phyloP scores from a whole-genome alignment of 2,113 vertebrate genomes.

The Rhombomys opimus region DNA sequence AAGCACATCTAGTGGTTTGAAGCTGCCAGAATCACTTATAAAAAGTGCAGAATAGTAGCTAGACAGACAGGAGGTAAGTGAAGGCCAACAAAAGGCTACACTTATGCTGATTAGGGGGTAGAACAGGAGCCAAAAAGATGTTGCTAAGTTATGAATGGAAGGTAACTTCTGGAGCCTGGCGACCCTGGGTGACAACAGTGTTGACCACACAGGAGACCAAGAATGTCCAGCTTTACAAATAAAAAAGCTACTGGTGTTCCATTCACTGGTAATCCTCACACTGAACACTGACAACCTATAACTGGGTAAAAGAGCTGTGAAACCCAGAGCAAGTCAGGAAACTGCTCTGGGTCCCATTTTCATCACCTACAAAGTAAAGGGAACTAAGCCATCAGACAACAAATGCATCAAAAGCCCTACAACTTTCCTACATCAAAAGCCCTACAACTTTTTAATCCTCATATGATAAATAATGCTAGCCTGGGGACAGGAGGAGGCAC shows the following conservation, averaged over 20 bases:
- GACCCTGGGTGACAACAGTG: not conserved
- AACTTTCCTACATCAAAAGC: too few relatives aligned
- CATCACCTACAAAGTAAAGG: not conserved
- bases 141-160: not conserved
- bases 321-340: not conserved
- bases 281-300: not conserved
- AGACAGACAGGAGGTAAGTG: not conserved
- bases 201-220: not conserved
- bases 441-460: not conserved
- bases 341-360: not conserved
- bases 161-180: not conserved
- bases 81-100: not conserved
- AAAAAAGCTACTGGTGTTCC: not conserved
- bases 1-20: not conserved
- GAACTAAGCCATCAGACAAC: not conserved
- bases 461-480: not conserved
- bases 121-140: not conserved
- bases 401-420: not conserved
- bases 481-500: not conserved
- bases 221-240: conserved; percentile 26
- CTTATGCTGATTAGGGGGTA: not conserved
- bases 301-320: not conserved
- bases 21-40: not conserved
- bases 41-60: not conserved
- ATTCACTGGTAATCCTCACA: not conserved